Conservation (phyloP, 2,113 vertebrate species). For the cat (Felis catus) region DNA sequence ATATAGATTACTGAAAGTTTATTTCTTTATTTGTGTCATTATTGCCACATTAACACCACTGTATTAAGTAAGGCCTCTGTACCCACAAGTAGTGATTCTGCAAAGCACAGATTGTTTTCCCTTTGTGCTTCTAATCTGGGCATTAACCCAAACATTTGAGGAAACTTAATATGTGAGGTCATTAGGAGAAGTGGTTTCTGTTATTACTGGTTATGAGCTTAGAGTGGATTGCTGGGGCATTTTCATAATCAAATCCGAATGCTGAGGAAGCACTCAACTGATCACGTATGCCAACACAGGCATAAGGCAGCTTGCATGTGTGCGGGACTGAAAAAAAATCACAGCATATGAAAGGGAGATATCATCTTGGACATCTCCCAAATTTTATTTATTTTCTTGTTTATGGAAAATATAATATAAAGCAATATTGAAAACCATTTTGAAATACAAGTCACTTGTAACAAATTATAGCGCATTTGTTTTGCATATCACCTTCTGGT, state of each 20-base stretch:
- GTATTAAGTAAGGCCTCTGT: not conserved
- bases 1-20: not conserved
- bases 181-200: not conserved
- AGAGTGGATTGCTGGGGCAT: not conserved
- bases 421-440: not conserved
- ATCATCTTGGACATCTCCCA: not conserved
- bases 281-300: not conserved
- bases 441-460: not conserved
- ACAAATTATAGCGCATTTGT: not conserved
- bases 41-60: not conserved
- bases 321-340: not conserved
- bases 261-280: not conserved
- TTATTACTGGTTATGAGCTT: not conserved
- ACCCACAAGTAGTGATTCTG: not conserved
- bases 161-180: not conserved
- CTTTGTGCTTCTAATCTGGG: not conserved
- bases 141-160: not conserved
- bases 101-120: not conserved
- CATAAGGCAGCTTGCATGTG: not conserved
- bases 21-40: not conserved
- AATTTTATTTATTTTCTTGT: not conserved
- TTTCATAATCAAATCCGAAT: slow-evolving; percentile 25
- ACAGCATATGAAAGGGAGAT: not conserved
- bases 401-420: not conserved
- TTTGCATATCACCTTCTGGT: not conserved